These are phyloP conservation scores for Microcaecilia unicolor DNA, from an alignment of 2,797 vertebrate genomes.

Conservation along the genomic window DNA sequence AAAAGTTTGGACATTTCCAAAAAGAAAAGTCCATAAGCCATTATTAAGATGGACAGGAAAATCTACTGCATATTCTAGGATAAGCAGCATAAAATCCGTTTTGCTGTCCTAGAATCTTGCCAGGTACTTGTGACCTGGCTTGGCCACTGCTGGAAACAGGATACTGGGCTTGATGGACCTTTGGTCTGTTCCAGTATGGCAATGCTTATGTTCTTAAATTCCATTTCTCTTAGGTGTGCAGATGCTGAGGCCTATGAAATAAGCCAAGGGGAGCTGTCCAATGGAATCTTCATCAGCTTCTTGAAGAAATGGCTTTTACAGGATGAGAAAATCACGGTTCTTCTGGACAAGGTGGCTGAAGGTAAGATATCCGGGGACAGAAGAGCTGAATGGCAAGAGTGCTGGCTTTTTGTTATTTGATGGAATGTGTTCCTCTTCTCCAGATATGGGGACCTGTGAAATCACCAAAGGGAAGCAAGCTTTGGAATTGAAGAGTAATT, in stretches of 20 bases:
- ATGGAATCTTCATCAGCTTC: constrained; percentile 73
- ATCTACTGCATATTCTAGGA: too few species aligned
- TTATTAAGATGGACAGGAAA: too few species aligned
- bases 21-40: too few species aligned
- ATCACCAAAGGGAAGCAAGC: constrained; percentile 72
- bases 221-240: constrained; percentile 51
- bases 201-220: too few species aligned
- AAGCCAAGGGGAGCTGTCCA: constrained; percentile 60
- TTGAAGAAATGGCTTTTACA: constrained; percentile 68
- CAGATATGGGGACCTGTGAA: constrained; percentile 74
- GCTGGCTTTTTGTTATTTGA: too few species aligned
- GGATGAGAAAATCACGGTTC: constrained; percentile 74
- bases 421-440: accelerated
- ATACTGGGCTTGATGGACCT: too few species aligned
- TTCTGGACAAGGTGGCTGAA: constrained; percentile 79
- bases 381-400: background rate
- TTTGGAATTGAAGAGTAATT: constrained; percentile 77
- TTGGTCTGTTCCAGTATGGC: too few species aligned
- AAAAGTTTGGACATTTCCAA: too few species aligned
- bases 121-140: too few species aligned
- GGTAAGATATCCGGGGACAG: constrained; percentile 37
- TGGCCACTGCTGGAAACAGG: too few species aligned
- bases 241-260: constrained; percentile 79
- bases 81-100: too few species aligned
- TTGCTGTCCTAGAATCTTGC: too few species aligned